Percentiles rank a stretch among this genome's conserved stretches.
Conservation (phyloP, 92 coral and sea anemone species). For the Parazoanthus darwini region DNA sequence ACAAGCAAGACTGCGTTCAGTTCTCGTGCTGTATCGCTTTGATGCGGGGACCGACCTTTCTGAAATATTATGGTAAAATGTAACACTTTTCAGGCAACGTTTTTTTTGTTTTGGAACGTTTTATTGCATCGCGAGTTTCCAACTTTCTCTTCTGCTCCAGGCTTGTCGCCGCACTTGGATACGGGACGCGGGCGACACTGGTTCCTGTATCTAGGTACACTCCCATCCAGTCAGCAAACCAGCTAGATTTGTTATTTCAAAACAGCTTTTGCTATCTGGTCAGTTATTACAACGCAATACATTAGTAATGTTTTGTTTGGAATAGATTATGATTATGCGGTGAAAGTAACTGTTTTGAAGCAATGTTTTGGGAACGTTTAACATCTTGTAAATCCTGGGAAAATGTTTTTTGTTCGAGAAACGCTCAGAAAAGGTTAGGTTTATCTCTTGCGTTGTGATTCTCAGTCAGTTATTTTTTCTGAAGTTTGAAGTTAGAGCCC, state of each 20-base stretch:
- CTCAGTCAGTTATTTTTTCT: neutral
- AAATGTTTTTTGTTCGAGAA: conserved; percentile 36
- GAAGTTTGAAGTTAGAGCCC: neutral
- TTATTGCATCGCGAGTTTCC: neutral
- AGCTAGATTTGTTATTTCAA: neutral
- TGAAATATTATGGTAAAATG: conserved; percentile 81
- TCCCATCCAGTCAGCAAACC: neutral
- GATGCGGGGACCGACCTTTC: conserved; percentile 63
- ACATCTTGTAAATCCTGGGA: too few species aligned
- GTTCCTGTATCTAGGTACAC: conserved; percentile 86
- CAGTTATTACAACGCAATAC: neutral
- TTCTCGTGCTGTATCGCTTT: neutral
- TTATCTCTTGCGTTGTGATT: neutral
- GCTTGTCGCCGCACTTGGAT: conserved; percentile 73
- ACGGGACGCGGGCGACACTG: conserved; percentile 82
- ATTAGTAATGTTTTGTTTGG: neutral
- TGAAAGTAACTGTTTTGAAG: neutral
- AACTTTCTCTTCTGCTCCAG: conserved; percentile 36
- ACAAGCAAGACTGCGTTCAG: too few species aligned
- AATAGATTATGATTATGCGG: neutral
- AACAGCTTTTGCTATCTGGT: neutral
- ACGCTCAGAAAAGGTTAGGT: conserved; percentile 27
- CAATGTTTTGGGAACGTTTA: neutral
- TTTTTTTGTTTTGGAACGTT: neutral
- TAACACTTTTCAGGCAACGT: neutral